Evolutionary conservation across 2,113 vertebrate genomes (phyloP), one percentile per base, ranked within the genome.

Genomic region (Dolichallabes microphthalmus): DNA sequence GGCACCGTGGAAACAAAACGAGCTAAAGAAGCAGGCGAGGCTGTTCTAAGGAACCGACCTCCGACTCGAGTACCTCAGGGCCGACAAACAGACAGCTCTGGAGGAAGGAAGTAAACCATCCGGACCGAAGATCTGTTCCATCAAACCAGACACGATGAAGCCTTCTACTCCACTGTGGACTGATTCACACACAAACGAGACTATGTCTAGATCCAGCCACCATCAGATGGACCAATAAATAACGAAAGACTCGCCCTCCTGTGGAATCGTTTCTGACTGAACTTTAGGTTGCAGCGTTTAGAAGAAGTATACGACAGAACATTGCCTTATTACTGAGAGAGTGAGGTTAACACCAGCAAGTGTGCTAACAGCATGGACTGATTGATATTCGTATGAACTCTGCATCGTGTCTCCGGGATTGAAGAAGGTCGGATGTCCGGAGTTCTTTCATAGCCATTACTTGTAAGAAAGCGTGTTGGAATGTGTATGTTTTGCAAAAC

Each of bases 1-100:
- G 78, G 96, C 97, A 74, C 94, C 97, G 91, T 99, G 98, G 98
- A 99, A 97, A 92, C 96, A 96, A 90, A 99, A 99, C 1, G 97
- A 99, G 91, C 93, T 99, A 88, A 99, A 99, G 94, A 99, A 98
- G 93, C 97, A 96, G 89, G 96, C 96, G 39, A 93, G 97, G 90
- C 97, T 99, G 68, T 99, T 99, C 91, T 99, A 93, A 95, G 85
- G 81, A 52, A 3, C 12, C 27, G 50, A 25, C 50, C 3, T 32
- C 15, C 7, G 45, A 45, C 45, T 6, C 45, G 45, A 45, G 45
- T 45, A 80, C 22, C 17, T 27, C 57, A 39, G 45, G 66, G 61
- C 77, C 68, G 35, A 32, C 12, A 77, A 57, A 30, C 22, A 30
- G 5, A 32, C 1, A 30, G 45, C 45, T 55, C 57, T 63, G 78